Evolutionary conservation across 2,113 vertebrate genomes (phyloP).

Genomic region (Empidonax alnorum): DNA sequence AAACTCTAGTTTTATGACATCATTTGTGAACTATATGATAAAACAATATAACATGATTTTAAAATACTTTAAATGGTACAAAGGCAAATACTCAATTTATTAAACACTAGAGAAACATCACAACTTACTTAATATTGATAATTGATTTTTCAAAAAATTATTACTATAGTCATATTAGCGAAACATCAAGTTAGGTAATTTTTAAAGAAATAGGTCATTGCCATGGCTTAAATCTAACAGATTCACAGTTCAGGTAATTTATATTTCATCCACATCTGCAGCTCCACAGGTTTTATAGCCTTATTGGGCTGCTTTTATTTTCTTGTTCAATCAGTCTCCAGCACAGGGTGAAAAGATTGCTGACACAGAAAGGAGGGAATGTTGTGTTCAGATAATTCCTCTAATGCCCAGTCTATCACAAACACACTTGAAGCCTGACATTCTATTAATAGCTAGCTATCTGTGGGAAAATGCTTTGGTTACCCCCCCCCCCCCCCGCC

Average conservation of each 20-base stretch:
- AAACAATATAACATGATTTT: not conserved
- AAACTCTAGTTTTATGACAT: not conserved
- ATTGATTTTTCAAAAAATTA: not conserved
- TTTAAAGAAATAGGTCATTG: conserved; percentile 23
- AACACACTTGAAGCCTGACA: not conserved
- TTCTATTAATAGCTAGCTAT: not conserved
- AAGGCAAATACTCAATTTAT: not conserved
- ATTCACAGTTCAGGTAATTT: conserved; percentile 6
- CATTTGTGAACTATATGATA: not conserved
- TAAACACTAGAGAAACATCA: conserved; percentile 7
- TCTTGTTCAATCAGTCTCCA: conserved; percentile 54
- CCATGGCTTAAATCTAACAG: not conserved
- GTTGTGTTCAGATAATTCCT: not conserved
- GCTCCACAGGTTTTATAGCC: conserved; percentile 7
- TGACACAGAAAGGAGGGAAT: conserved; percentile 20
- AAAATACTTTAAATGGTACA: conserved; percentile 11
- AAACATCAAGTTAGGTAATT: conserved; percentile 10
- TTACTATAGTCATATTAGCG: not conserved
- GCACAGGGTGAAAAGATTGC: conserved; percentile 39
- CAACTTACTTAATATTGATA: not conserved
- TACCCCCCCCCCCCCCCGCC: not conserved
- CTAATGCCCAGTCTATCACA: not conserved
- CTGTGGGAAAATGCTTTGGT: not conserved
- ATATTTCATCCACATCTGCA: conserved; percentile 2
- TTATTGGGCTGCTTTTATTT: conserved; percentile 17